Evolutionary conservation across 2,888 invertebrate species (phyloP).

Genomic region (Euspilapteryx auroguttella): DNA sequence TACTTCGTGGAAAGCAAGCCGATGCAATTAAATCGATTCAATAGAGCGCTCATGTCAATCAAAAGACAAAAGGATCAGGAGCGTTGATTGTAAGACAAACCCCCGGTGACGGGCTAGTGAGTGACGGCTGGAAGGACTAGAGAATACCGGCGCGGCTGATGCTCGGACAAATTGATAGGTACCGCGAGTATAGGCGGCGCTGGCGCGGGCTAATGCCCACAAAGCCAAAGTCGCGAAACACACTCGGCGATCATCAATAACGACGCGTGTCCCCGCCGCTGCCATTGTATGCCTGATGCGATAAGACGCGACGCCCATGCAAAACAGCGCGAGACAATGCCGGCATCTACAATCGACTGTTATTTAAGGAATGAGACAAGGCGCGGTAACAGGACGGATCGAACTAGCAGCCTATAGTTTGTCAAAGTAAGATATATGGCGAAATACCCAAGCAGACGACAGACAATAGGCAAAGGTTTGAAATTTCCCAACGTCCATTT

Average conservation of each 20-base stretch:
- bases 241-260: conserved; percentile 8
- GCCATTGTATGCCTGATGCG: conserved; percentile 49
- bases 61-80: conserved; percentile 24
- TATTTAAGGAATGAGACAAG: conserved; percentile 35
- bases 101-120: conserved; percentile 20
- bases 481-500: too few species aligned
- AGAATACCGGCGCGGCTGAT: conserved; percentile 28
- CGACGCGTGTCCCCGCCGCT: conserved; percentile 49
- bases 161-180: conserved; percentile 42
- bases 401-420: too few species aligned
- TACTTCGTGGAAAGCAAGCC: conserved; percentile 37
- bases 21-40: conserved; percentile 41
- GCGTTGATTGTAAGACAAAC: conserved; percentile 26
- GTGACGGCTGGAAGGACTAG: conserved; percentile 34
- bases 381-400: too few species aligned
- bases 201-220: conserved; percentile 38
- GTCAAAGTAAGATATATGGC: conserved; percentile 13
- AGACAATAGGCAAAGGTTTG: too few species aligned
- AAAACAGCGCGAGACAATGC: conserved; percentile 45
- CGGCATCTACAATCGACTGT: conserved; percentile 38
- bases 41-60: conserved; percentile 31
- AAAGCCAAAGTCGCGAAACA: conserved; percentile 23
- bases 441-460: too few species aligned
- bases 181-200: conserved; percentile 30
- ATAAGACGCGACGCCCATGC: conserved; percentile 43